Evolutionary conservation across 2,113 vertebrate genomes (phyloP).

Genomic region (Taurulus bubalis): DNA sequence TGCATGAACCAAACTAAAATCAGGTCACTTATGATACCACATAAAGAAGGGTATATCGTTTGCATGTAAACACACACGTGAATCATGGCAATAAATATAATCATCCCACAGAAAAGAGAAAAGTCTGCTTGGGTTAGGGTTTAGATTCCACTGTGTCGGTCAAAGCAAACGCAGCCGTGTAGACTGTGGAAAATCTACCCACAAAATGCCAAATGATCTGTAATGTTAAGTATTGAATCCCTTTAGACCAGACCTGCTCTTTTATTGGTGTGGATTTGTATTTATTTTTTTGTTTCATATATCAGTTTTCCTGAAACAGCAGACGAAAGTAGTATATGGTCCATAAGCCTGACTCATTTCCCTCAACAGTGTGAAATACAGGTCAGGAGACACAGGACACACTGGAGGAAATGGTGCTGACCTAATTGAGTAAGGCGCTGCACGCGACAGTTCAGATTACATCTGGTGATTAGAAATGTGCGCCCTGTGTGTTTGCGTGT

Average conservation of each 20-base stretch:
- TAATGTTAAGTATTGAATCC: not conserved
- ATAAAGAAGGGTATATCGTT: not conserved
- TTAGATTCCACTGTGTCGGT: slow-evolving; percentile 7
- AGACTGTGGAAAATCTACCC: slow-evolving; percentile 11
- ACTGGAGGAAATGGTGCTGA: slow-evolving; percentile 45
- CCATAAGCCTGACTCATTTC: slow-evolving; percentile 39
- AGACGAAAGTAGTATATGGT: not conserved
- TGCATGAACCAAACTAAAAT: not conserved
- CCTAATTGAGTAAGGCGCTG: slow-evolving; percentile 38
- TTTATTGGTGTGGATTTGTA: not conserved
- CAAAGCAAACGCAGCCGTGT: not conserved
- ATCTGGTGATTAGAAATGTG: slow-evolving; percentile 33
- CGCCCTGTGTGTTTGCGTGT: not conserved
- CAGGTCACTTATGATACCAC: not conserved
- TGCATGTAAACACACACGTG: slow-evolving; percentile 5
- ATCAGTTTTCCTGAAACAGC: slow-evolving; percentile 5
- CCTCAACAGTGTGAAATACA: slow-evolving; percentile 31
- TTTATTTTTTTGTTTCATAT: slow-evolving; percentile 13
- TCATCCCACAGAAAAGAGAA: not conserved
- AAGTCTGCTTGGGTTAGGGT: not conserved
- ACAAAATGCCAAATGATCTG: not conserved
- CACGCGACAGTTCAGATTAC: slow-evolving; percentile 52
- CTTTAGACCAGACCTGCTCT: not conserved
- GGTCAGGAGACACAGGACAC: slow-evolving; percentile 45
- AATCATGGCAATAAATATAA: not conserved